Base-by-base conservation (phyloP, 2,797 vertebrate genomes). In the Urosaurus nigricauda region DNA sequence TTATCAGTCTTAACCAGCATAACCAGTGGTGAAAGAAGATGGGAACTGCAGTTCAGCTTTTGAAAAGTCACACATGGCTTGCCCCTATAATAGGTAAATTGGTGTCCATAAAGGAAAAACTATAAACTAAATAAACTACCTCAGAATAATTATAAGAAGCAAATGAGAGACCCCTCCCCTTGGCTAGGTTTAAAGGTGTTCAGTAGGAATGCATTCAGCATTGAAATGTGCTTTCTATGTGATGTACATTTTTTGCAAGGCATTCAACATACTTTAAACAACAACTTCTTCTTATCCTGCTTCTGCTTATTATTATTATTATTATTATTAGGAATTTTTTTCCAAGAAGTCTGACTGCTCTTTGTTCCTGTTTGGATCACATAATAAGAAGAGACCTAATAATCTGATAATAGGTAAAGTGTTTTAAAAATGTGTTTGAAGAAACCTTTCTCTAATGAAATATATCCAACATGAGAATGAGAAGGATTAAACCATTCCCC, bases 341-440 rank as follows among this genome's bases (percentile, higher is more conserved):
- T 99, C 99, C 32, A 99, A 99, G 96, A 99, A 99, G 90, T 97
- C 98, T 0, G 98, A 99, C 94, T 98, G 98, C 92, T 99, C 99
- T 65, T 96, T 99, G 90, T 99, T 99, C 95, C 95, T 99, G 88
- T 99, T 99, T 85, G 99, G 98, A 16, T 99, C 98, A 43, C 99
- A 99, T 96, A 99, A 98, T 96, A 99, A 99, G 97, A 99, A 99
- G 95, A 95, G 99, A 11, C 99, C 99, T 78, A 98, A 99, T 95
- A 99, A 99, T 92, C 92, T 99, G 40, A 97, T 98, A 89, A 97
- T 99, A 96, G 99, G 99, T 99, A 96, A 94, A 85, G 26, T 87
- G 6, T 24, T 88, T 90, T 43, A 21, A 40, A n/a, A 40, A 24
- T 21, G 35, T 40, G 3, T 21, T 40, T 37, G 37, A 40, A 68